Evolutionary conservation across 2,888 invertebrate species (phyloP).

Genomic region (Caenorhabditis afra): DNA sequence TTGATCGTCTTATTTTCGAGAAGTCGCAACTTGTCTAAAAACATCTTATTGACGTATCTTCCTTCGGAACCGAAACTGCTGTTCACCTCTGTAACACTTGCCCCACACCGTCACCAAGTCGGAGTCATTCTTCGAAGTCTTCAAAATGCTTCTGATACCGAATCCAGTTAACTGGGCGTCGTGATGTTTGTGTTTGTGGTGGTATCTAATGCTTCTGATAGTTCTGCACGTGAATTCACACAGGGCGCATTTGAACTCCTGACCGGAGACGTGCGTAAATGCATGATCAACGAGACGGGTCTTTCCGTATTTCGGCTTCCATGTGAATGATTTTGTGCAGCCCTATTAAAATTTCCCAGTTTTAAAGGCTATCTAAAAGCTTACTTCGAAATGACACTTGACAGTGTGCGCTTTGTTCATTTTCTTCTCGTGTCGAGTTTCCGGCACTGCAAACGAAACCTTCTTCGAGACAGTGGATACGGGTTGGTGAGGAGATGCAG

Average conservation of each 20-base stretch:
- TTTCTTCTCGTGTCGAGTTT: constrained; percentile 2
- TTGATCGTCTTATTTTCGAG: background rate
- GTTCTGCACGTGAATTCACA: constrained; percentile 15
- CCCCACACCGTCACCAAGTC: constrained; percentile 27
- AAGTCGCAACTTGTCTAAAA: constrained; percentile 10
- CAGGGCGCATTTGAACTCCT: constrained; percentile 11
- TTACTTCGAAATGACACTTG: constrained; percentile 23
- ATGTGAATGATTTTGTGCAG: constrained; percentile 19
- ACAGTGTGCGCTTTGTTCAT: constrained; percentile 6
- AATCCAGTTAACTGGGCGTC: background rate
- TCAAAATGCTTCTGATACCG: constrained; percentile 4
- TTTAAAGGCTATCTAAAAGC: background rate
- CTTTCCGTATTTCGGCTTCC: constrained; percentile 40
- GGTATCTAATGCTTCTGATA: constrained; percentile 26
- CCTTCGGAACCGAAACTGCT: too few relatives aligned
- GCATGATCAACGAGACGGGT: constrained; percentile 41
- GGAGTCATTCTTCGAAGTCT: background rate
- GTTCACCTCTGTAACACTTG: constrained; percentile 24
- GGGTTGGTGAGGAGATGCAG: background rate
- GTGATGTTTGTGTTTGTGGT: constrained; percentile 19
- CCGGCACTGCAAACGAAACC: constrained; percentile 16
- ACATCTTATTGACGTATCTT: background rate
- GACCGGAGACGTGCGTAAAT: constrained; percentile 12
- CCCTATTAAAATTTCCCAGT: constrained; percentile 6
- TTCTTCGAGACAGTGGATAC: background rate